Conservation (phyloP, 2,113 vertebrate species). For the Neodon shergylaensis region DNA sequence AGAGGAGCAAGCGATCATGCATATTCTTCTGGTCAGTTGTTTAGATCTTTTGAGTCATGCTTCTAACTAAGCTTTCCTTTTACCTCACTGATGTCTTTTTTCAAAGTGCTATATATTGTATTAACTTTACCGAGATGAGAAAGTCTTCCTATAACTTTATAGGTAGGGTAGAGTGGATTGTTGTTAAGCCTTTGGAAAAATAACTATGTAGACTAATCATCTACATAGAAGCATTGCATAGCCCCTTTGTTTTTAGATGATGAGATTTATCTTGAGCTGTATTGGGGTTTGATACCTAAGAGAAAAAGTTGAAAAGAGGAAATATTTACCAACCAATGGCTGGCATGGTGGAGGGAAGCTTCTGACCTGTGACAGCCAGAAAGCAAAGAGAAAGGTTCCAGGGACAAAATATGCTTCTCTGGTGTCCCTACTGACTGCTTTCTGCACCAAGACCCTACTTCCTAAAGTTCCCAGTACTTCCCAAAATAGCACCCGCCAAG, state of each 20-base stretch:
- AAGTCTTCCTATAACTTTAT: constrained; percentile 26
- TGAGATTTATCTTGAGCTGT: not conserved
- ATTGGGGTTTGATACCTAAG: not conserved
- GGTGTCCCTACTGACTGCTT: not conserved
- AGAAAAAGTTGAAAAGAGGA: not conserved
- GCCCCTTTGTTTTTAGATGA: constrained; percentile 9
- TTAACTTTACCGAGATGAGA: constrained; percentile 49
- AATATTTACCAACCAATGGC: not conserved
- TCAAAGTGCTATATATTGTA: not conserved
- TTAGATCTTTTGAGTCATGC: constrained; percentile 33
- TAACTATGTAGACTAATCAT: not conserved
- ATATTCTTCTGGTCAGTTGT: not conserved
- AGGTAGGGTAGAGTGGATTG: not conserved
- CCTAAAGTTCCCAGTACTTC: not conserved
- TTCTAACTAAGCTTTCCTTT: constrained; percentile 29
- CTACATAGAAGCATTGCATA: not conserved
- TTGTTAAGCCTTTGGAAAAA: constrained; percentile 31
- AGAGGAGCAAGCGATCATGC: not conserved
- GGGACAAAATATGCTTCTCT: not conserved
- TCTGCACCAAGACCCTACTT: not conserved
- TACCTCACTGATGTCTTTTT: not conserved
- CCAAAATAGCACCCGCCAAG: not conserved
- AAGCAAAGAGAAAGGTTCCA: not conserved
- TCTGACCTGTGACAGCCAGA: not conserved
- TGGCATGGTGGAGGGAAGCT: not conserved